phyloP scores from a whole-genome alignment of 1,140 invertebrate species.

The Musca domestica region DNA sequence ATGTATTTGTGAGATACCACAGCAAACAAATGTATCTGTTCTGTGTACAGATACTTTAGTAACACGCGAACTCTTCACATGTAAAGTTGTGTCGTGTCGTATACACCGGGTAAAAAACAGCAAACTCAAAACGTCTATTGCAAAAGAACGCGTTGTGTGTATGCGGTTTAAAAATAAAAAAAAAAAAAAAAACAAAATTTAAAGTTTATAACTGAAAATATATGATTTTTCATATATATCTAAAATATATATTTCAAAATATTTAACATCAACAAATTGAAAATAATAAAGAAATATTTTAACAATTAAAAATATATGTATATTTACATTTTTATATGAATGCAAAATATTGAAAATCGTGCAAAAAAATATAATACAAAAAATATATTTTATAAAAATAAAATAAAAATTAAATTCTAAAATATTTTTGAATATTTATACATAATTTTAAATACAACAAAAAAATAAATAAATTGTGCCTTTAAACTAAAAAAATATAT shows the following conservation, averaged over 20 bases:
- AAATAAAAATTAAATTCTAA: background rate
- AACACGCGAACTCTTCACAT: conserved; percentile 28
- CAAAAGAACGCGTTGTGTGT: background rate
- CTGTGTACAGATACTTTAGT: conserved; percentile 26
- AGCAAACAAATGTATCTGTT: conserved; percentile 24
- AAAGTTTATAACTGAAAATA: no score
- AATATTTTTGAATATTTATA: background rate
- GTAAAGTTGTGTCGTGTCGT: conserved; percentile 10
- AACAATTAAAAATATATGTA: no score
- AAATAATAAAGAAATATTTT: background rate
- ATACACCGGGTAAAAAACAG: conserved; percentile 2
- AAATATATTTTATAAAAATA: background rate
- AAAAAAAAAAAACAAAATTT: no score
- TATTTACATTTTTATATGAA: no score
- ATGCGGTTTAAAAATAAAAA: no score
- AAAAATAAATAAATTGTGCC: background rate
- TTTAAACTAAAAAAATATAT: conserved; percentile 2
- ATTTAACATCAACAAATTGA: background rate
- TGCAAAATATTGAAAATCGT: background rate
- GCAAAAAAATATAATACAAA: background rate
- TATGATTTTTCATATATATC: background rate
- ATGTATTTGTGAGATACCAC: no score
- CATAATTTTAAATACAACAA: background rate
- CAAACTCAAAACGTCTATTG: background rate
- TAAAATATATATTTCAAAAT: background rate